Evolutionary conservation across 2,797 vertebrate species (phyloP).

Genomic region (Characodon lateralis): DNA sequence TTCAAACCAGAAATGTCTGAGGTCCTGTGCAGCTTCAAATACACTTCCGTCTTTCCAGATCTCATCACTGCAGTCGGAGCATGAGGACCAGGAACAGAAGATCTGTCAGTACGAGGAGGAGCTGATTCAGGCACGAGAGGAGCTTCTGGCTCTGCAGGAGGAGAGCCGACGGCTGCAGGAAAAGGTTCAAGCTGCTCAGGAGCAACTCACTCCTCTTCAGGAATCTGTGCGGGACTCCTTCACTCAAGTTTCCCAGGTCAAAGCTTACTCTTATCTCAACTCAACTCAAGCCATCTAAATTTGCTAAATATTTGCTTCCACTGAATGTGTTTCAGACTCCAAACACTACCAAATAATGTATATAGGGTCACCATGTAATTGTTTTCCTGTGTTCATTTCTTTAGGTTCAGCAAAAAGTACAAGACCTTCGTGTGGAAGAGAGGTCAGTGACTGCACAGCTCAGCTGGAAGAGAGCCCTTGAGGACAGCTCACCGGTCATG

Average conservation of each 20-base stretch:
- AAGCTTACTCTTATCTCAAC: conserved; percentile 3
- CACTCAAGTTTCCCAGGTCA: conserved; percentile 90
- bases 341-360: neutral
- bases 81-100: conserved; percentile 90
- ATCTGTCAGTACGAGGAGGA: conserved; percentile 93
- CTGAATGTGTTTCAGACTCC: neutral
- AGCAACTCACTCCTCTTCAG: conserved; percentile 90
- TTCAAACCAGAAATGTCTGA: neutral
- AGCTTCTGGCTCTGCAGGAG: conserved; percentile 90
- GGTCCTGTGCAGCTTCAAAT: neutral
- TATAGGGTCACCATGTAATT: neutral
- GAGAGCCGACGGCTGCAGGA: conserved; percentile 90
- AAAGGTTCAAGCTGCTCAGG: conserved; percentile 88
- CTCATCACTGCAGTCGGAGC: conserved; percentile 88
- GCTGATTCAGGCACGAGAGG: conserved; percentile 88
- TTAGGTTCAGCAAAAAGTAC: conserved; percentile 89
- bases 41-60: conserved; percentile 80
- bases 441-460: conserved; percentile 84
- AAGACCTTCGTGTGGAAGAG: conserved; percentile 88
- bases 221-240: conserved; percentile 91
- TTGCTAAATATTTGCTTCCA: neutral
- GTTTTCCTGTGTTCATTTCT: neutral
- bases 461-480: conserved; percentile 87
- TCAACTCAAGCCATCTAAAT: neutral
- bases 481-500: conserved; percentile 84